phyloP scores from a whole-genome alignment of 2,888 invertebrate genomes.

The Oeneis ivallda region DNA sequence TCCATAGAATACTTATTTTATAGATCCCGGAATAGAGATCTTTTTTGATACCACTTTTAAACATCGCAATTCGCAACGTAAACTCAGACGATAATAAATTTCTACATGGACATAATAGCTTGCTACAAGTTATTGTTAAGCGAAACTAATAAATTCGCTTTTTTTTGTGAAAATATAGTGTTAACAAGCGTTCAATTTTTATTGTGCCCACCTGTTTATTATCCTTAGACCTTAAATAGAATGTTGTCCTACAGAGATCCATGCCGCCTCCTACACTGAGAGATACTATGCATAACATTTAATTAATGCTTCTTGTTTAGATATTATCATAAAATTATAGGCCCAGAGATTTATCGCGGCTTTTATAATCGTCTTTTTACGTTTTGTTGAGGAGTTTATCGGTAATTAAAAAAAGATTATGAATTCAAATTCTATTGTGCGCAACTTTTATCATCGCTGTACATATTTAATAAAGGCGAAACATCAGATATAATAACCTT shows the following conservation, averaged over 20 bases:
- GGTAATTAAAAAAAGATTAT: not conserved
- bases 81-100: conserved; percentile 2
- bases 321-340: conserved; percentile 63
- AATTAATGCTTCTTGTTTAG: conserved; percentile 63
- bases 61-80: not conserved
- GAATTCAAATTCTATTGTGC: not conserved
- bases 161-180: conserved; percentile 29
- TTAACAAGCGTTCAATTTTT: conserved; percentile 37
- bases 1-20: not conserved
- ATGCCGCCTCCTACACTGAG: conserved; percentile 60
- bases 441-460: not conserved
- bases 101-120: conserved; percentile 21
- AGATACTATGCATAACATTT: conserved; percentile 55
- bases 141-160: conserved; percentile 26
- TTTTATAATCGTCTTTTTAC: conserved; percentile 8
- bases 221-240: conserved; percentile 63
- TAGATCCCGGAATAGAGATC: not conserved
- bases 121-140: conserved; percentile 12
- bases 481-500: not conserved
- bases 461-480: not conserved
- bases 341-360: conserved; percentile 18
- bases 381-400: not conserved
- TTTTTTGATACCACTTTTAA: conserved; percentile 3
- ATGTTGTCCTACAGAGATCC: conserved; percentile 62
- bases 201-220: conserved; percentile 40